Evolutionary conservation across 2,113 vertebrate genomes (phyloP).

Genomic region (Castor canadensis): DNA sequence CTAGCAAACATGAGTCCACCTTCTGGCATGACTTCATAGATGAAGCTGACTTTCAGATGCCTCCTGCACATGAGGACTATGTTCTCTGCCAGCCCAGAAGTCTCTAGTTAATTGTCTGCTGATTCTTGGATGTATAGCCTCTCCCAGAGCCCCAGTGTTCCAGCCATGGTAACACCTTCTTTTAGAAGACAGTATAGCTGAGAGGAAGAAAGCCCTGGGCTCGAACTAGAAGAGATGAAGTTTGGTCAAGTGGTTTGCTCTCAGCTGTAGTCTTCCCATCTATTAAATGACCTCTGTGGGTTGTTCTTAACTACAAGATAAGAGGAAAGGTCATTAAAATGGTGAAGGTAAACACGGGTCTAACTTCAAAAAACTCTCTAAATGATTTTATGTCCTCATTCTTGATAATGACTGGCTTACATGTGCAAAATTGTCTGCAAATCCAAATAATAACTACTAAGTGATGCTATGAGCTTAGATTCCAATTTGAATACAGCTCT

Average conservation of each 20-base stretch:
- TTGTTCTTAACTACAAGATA: neutral
- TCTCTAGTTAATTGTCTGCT: neutral
- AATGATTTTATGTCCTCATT: neutral
- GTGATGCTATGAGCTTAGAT: neutral
- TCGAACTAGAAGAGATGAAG: neutral
- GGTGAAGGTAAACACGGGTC: neutral
- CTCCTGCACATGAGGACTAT: neutral
- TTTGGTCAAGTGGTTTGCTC: neutral
- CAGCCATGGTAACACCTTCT: neutral
- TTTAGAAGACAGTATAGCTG: neutral
- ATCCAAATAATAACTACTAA: neutral
- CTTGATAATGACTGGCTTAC: neutral
- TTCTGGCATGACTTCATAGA: neutral
- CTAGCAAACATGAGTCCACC: neutral
- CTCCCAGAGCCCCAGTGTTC: neutral
- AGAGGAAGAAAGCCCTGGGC: neutral
- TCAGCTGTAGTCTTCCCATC: neutral
- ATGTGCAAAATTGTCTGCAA: neutral
- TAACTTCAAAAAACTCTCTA: neutral
- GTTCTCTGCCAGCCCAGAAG: neutral
- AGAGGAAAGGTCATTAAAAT: neutral
- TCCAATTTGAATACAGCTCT: neutral
- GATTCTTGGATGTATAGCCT: neutral
- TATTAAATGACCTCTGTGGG: neutral
- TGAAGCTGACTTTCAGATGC: no score